Conservation (phyloP, 2,797 vertebrate species). For the Pteropus rufus region DNA sequence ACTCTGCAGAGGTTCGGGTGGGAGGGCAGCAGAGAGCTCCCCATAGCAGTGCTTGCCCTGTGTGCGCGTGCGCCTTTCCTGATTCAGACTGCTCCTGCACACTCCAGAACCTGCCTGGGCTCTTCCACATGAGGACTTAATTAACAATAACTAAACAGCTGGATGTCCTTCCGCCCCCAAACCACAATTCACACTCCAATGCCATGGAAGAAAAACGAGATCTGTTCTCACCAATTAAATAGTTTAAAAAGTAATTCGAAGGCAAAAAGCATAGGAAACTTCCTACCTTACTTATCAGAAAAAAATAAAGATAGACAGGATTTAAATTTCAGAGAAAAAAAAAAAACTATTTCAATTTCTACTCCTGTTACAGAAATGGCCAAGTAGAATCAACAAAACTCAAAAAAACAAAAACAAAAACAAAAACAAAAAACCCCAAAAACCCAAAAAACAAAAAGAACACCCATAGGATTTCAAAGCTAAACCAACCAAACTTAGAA, state of each 20-base stretch:
- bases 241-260: background rate
- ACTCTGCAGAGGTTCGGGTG: background rate
- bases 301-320: background rate
- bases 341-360: background rate
- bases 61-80: fast-evolving
- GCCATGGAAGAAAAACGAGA: background rate
- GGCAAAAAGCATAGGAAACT: background rate
- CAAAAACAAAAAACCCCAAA: background rate
- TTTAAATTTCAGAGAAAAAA: background rate
- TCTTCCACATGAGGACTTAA: background rate
- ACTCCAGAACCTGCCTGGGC: background rate
- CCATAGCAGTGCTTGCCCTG: background rate
- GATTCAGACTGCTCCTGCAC: too few relatives aligned
- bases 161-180: background rate
- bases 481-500: background rate
- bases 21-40: background rate
- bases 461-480: background rate
- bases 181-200: background rate
- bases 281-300: background rate
- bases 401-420: background rate
- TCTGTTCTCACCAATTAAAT: background rate
- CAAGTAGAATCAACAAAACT: background rate
- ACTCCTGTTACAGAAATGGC: background rate
- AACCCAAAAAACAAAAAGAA: background rate
- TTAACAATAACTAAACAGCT: background rate